Evolutionary conservation across 2,113 vertebrate genomes (phyloP).

Genomic region (Solea senegalensis): DNA sequence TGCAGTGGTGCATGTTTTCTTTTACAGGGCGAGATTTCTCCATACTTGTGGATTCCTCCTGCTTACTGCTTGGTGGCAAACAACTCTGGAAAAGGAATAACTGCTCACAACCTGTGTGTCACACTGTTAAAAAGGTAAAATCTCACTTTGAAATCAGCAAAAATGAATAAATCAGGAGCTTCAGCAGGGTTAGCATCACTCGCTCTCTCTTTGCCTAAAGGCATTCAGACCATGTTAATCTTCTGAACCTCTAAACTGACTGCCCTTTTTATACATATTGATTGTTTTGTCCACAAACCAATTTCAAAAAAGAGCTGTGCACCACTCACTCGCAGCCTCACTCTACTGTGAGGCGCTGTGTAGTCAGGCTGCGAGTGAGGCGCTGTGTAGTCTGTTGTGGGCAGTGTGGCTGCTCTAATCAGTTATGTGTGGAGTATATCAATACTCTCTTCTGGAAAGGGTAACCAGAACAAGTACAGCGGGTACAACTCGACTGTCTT

Average conservation of each 20-base stretch:
- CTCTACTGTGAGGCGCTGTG: too few relatives aligned
- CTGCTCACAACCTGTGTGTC: background rate
- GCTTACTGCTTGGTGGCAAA: background rate
- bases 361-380: too few relatives aligned
- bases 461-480: too few relatives aligned
- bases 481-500: too few relatives aligned
- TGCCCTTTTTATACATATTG: conserved; percentile 40
- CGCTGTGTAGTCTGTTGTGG: too few relatives aligned
- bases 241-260: conserved; percentile 39
- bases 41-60: background rate
- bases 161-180: background rate
- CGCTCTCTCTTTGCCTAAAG: conserved; percentile 1
- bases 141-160: too few relatives aligned
- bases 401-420: too few relatives aligned
- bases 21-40: background rate
- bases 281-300: background rate
- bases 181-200: background rate
- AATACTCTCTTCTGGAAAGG: too few relatives aligned
- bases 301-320: too few relatives aligned
- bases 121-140: background rate
- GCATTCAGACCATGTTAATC: conserved; percentile 40
- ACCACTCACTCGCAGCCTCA: too few relatives aligned
- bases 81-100: background rate
- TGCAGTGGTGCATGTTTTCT: background rate
- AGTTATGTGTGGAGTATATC: too few relatives aligned